phyloP scores from a whole-genome alignment of 2,113 vertebrate species.

The Pseudorectes ferrugineus region DNA sequence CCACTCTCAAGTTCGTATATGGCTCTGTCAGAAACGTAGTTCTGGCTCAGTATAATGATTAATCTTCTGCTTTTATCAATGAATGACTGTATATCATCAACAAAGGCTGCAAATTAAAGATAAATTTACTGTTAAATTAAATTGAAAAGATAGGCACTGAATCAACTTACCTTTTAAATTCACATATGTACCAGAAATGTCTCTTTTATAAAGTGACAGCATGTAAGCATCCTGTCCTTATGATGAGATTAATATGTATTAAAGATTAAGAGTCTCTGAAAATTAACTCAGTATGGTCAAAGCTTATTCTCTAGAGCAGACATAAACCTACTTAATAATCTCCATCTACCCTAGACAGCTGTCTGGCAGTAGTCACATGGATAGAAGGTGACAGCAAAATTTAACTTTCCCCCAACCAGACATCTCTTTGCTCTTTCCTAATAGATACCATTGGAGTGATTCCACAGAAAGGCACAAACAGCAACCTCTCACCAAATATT shows the following conservation, averaged over 20 bases:
- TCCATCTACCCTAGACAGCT: not conserved
- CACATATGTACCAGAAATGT: not conserved
- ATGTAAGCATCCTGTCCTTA: not conserved
- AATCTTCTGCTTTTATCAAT: conserved; percentile 82
- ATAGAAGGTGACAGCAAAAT: not conserved
- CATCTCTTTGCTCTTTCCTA: not conserved
- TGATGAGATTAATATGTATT: not conserved
- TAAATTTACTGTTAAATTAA: not conserved
- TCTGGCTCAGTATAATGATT: conserved; percentile 79
- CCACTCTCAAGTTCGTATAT: conserved; percentile 78
- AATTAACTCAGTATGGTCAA: not conserved
- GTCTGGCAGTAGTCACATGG: not conserved
- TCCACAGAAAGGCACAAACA: not conserved
- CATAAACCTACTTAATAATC: not conserved
- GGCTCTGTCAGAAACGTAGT: conserved; percentile 62
- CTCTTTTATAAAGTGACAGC: not conserved
- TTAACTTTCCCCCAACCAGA: not conserved
- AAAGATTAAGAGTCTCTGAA: not conserved
- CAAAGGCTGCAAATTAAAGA: conserved; percentile 70
- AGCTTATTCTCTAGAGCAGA: not conserved
- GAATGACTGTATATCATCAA: conserved; percentile 79
- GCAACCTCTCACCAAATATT: not conserved
- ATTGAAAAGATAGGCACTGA: not conserved
- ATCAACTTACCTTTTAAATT: not conserved
- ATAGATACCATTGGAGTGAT: not conserved